Evolutionary conservation across 2,113 vertebrate species (phyloP), one percentile per base, ranked within the genome.

Genomic region (Oceanites oceanicus): DNA sequence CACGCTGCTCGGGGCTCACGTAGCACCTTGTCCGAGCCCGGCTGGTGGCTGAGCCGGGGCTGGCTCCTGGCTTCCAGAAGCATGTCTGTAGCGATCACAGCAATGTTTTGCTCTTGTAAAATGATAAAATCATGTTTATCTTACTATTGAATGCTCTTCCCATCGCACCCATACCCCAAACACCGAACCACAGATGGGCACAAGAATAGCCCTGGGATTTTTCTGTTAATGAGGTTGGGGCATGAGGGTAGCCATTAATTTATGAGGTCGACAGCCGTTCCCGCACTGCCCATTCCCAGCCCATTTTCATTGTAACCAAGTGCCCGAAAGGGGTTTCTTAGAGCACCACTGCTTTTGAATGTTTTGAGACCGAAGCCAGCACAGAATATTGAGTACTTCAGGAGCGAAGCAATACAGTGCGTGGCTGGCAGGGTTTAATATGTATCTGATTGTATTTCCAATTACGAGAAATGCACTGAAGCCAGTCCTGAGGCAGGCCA

Each of bases 401-500:
- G 66, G 77, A 75, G 80, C 61, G 58, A 38, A 95, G 92, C 62
- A 72, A 18, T 40, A 65, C 81, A 70, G 62, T 0, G n/a, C 0
- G 0, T 32, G 82, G 86, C 53, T 95, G 89, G 73, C 88, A 82
- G 88, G 66, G 58, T 34, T 91, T 92, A 71, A 77, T 74, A 81
- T 4, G 8, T 7, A 59, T 23, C 78, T 73, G 80, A 96, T 65
- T 72, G 49, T 68, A 72, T 95, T 96, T 91, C 70, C 87, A 67
- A 85, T 96, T 95, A 94, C 3, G 1, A 90, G 88, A 93, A 95
- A 90, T 68, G 90, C 62, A 74, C 77, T 34, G 85, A 89, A 88
- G 85, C 66, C 88, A 68, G 88, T 79, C 44, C 71, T 82, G 78
- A 86, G 58, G 70, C 78, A 86, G 95, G 53, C 78, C 71, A 79